Base-by-base conservation (phyloP, 2,113 vertebrate species). In the Pituophis catenifer region DNA sequence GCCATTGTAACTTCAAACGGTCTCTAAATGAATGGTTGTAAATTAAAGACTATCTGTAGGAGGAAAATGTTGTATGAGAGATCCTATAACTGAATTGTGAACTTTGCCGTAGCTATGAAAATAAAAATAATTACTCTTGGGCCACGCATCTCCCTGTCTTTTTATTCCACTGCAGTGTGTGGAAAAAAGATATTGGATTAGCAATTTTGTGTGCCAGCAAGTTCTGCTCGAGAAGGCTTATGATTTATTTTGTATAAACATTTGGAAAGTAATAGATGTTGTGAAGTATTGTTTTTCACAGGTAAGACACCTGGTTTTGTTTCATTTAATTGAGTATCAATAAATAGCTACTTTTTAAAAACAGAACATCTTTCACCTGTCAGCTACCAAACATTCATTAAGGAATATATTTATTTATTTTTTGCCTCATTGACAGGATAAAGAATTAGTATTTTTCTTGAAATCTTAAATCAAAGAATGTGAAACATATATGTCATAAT, bases 261-360 rank as follows among this genome's bases (percentile, higher is more conserved):
- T 95, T 95, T 93, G 3, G 50, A 92, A 81, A 95, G 91, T 94
- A 96, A 38, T 65, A 93, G 92, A 92, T 59, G 57, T 94, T 96
- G 90, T 95, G 90, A 97, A 94, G 93, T 94, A 93, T 19, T 93
- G 12, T 93, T 44, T 92, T 93, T 26, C 59, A 93, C 38, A 89
- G 93, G 52, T 94, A 53, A 53, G 94, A 5, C 52, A 88, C 1
- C 6, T 93, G 91, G 38, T 93, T 96, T 96, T 94, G 8, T 94
- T 96, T 94, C 48, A 93, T 96, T 96, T 96, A 96, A 95, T 91
- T 96, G 90, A 93, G 92, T 91, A 96, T 92, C 48, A 96, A 91
- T 95, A 93, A 96, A 89, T 38, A 93, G 88, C 52, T 92, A 54
- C 54, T 91, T 96, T 96, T 92, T 93, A 87, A 87, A 87, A 44